Evolutionary conservation across 2,888 invertebrate species (phyloP).

Genomic region (Tolmerus cingulatus): DNA sequence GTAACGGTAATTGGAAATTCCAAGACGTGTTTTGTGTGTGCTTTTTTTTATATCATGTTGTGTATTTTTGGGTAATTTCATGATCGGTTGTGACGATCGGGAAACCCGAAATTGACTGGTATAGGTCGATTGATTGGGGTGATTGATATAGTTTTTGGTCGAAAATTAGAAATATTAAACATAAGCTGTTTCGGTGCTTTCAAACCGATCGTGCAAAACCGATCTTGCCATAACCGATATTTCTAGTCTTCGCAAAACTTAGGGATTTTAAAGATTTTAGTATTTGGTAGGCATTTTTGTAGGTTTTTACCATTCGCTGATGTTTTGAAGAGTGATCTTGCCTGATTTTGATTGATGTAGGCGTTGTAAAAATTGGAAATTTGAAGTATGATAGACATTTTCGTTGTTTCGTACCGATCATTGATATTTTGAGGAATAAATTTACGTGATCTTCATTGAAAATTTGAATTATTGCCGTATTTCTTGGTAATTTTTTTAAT

Average conservation of each 20-base stretch:
- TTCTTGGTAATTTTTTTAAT: not conserved
- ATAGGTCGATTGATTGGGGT: not conserved
- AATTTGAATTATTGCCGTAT: not conserved
- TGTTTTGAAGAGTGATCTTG: not conserved
- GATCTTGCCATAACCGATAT: not conserved
- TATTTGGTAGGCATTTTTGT: not conserved
- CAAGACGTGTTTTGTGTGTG: not conserved
- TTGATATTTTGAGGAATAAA: not conserved
- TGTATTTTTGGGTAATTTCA: not conserved
- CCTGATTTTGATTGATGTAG: not conserved
- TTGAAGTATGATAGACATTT: not conserved
- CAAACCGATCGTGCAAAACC: no score
- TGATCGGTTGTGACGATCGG: not conserved
- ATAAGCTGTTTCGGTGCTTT: not conserved
- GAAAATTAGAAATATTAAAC: not conserved
- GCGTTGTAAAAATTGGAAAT: not conserved
- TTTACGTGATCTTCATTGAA: not conserved
- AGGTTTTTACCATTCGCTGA: not conserved
- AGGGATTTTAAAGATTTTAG: no score
- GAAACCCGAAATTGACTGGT: not conserved
- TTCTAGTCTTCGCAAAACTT: not conserved
- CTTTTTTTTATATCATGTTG: not conserved
- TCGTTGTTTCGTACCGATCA: no score
- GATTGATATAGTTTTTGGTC: not conserved
- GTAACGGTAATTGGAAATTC: slow-evolving; percentile 38